Conservation (phyloP, 2,113 vertebrate species). For the Mobula hypostoma region DNA sequence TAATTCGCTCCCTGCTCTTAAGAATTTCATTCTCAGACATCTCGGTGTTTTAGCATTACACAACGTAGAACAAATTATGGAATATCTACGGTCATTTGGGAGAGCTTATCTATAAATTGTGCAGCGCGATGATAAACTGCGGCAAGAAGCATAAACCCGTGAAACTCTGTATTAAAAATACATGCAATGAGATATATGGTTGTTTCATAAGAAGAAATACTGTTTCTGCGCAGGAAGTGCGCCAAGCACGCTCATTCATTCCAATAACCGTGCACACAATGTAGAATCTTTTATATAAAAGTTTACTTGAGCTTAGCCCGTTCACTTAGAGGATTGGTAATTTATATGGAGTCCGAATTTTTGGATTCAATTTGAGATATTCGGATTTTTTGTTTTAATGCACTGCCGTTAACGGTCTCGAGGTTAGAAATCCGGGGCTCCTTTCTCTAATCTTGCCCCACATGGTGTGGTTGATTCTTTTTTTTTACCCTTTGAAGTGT, state of each 20-base stretch:
- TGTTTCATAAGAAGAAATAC: neutral
- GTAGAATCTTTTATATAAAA: neutral
- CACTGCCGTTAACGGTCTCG: neutral
- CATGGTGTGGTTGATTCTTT: neutral
- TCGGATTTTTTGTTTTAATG: neutral
- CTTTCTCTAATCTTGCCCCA: neutral
- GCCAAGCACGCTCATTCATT: neutral
- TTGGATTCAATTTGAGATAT: neutral
- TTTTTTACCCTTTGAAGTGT: neutral
- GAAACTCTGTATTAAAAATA: neutral
- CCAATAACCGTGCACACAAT: neutral
- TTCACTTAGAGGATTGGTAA: neutral
- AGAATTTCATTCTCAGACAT: neutral
- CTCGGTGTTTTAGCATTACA: neutral
- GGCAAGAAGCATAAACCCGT: neutral
- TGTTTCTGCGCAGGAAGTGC: neutral
- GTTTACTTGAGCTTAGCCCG: neutral
- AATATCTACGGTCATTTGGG: neutral
- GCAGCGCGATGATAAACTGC: neutral
- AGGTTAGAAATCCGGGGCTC: neutral
- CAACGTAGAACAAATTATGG: no score
- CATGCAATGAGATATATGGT: neutral
- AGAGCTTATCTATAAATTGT: neutral
- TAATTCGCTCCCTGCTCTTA: neutral
- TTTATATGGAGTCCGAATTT: neutral